These are phyloP conservation scores for Diglossa cyanea DNA, from an alignment of 2,797 vertebrate genomes.

Conservation along the genomic window DNA sequence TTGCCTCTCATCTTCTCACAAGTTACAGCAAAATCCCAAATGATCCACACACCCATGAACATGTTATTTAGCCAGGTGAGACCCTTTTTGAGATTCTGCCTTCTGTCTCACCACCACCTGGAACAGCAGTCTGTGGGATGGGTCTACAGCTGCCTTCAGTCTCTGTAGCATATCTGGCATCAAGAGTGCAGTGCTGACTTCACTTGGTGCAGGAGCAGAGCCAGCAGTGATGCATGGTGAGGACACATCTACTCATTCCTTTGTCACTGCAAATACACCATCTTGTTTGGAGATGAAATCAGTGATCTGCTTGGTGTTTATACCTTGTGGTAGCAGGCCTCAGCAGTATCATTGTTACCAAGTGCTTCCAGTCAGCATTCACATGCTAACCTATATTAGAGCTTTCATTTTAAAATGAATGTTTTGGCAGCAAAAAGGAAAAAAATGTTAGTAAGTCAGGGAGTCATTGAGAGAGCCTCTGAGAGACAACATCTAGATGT, in stretches of 20 bases:
- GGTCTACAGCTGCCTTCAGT: neutral
- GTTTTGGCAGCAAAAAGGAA: neutral
- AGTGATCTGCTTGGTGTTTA: neutral
- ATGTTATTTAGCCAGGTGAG: neutral
- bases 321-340: neutral
- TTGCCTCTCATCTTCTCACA: neutral
- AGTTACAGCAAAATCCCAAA: neutral
- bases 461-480: neutral
- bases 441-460: neutral
- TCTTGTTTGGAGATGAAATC: neutral
- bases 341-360: neutral
- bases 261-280: neutral
- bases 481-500: neutral
- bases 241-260: neutral
- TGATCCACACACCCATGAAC: fast-evolving
- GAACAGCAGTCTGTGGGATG: neutral
- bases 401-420: neutral
- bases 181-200: fast-evolving
- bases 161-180: neutral
- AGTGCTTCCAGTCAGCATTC: neutral
- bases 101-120: neutral
- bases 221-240: neutral
- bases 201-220: neutral
- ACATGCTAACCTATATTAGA: neutral
- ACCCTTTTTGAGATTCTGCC: neutral